Evolutionary conservation across 2,113 vertebrate species (phyloP), one percentile per base, ranked within the genome.

Genomic region (Neolamprologus hecqui): DNA sequence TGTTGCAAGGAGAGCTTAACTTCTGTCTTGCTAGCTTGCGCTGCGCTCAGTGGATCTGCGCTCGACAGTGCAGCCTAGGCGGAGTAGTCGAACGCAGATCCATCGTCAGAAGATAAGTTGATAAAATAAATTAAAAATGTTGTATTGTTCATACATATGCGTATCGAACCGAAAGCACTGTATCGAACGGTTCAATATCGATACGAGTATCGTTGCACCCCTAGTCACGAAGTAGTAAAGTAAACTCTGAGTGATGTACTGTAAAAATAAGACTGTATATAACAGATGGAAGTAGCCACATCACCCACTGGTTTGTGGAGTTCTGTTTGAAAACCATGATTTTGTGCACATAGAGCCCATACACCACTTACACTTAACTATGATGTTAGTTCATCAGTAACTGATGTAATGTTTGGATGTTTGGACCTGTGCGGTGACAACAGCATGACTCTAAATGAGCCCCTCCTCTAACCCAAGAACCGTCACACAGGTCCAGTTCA

Each of bases 401-500:
- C 6, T 37, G 10, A 21, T 68, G 63, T 0, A 1, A 13, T 8
- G 63, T 40, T 13, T 0, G 19, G 6, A 37, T 5, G 63, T 68
- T 37, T 68, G 63, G 4, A 68, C 33, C 63, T 68, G 63, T 40
- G 19, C 19, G 2, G 10, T 68, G 60, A 5, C 60, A 65, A 37
- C 55, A 15, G 0, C 33, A 37, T 10, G 28, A 33, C 60, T 65
- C 60, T 35, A 37, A 65, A 37, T 13, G 10, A 65, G 60, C 33
- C 60, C 4, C 33, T 65, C 33, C 6, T 37, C 33, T 37, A 21
- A 65, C 0, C 33, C 17, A 63, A 63, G 0, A n/a, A 35, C 1
- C 0, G 0, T 0, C 58, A 63, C 17, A n/a, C 4, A 5, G 33
- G 17, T 37, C 60, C 17, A 37, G 3, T n/a, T 1, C 19, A 65